Conservation (phyloP, 23 tunicate species). For the Phallusia fumigata region DNA sequence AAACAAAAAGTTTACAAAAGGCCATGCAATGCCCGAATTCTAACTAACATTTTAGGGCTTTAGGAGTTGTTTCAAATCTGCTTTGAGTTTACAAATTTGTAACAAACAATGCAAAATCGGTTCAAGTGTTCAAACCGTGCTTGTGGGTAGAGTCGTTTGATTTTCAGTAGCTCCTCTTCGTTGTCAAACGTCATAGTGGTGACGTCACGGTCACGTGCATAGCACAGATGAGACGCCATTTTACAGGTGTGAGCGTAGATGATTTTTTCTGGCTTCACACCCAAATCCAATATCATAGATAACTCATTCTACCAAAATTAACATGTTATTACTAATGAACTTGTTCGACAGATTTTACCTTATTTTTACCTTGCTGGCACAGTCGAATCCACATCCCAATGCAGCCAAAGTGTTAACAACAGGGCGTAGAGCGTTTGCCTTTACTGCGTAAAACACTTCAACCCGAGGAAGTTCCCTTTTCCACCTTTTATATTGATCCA, state of each 20-base stretch:
- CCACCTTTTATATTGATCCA: neutral
- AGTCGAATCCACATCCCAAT: neutral
- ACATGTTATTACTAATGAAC: no score
- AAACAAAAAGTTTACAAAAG: no score
- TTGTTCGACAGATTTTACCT: no score
- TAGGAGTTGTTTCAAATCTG: no score
- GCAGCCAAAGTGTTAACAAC: neutral
- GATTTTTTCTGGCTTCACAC: neutral
- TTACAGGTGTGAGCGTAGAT: constrained; percentile 4
- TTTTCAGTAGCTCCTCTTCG: neutral
- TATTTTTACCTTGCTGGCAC: constrained; percentile 12
- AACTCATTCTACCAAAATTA: neutral
- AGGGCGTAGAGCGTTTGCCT: neutral
- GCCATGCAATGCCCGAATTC: no score
- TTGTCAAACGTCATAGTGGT: neutral
- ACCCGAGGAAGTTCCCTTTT: neutral
- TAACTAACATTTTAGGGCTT: no score
- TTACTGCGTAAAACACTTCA: neutral
- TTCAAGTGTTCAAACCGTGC: no score
- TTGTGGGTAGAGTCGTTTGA: neutral
- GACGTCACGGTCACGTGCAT: neutral
- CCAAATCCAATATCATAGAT: neutral
- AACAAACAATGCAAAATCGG: no score
- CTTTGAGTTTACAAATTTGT: no score
- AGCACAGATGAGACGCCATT: neutral